phyloP scores from a whole-genome alignment of 1,140 invertebrate genomes.

The Polyergus mexicanus region DNA sequence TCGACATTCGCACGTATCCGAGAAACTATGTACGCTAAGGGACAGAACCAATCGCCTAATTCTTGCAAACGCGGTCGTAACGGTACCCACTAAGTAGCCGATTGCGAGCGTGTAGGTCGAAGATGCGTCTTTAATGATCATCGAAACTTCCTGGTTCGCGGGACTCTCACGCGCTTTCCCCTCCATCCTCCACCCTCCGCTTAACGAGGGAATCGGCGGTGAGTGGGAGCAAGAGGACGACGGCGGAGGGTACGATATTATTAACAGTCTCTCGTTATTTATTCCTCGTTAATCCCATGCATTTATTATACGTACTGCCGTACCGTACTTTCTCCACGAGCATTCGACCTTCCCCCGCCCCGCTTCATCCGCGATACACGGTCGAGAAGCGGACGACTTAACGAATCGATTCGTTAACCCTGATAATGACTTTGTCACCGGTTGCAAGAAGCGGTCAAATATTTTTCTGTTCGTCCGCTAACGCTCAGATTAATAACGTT shows the following conservation, averaged over 20 bases:
- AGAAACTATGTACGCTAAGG: not conserved
- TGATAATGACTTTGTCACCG: conserved; percentile 57
- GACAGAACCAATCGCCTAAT: conserved; percentile 9
- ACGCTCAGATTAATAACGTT: not conserved
- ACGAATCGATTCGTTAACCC: conserved; percentile 61
- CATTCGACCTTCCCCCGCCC: conserved; percentile 57
- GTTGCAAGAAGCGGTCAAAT: conserved; percentile 37
- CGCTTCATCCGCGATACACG: conserved; percentile 24
- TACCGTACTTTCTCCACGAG: conserved; percentile 70
- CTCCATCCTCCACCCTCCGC: conserved; percentile 14
- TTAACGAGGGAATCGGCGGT: conserved; percentile 67
- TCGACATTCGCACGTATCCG: not conserved
- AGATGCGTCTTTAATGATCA: conserved; percentile 80
- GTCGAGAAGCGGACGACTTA: conserved; percentile 44
- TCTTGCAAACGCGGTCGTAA: conserved; percentile 46
- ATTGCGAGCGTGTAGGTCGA: conserved; percentile 47
- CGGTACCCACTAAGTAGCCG: conserved; percentile 50
- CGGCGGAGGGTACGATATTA: conserved; percentile 73
- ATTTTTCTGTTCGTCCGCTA: conserved; percentile 9
- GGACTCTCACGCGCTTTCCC: conserved; percentile 62
- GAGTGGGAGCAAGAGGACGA: conserved; percentile 47
- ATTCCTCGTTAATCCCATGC: conserved; percentile 82
- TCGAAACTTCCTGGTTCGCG: conserved; percentile 67
- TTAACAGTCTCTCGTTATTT: conserved; percentile 83
- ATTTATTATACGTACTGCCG: conserved; percentile 77